Evolutionary conservation across 2,888 invertebrate species (phyloP).

Genomic region (Neocrepidodera transversa): DNA sequence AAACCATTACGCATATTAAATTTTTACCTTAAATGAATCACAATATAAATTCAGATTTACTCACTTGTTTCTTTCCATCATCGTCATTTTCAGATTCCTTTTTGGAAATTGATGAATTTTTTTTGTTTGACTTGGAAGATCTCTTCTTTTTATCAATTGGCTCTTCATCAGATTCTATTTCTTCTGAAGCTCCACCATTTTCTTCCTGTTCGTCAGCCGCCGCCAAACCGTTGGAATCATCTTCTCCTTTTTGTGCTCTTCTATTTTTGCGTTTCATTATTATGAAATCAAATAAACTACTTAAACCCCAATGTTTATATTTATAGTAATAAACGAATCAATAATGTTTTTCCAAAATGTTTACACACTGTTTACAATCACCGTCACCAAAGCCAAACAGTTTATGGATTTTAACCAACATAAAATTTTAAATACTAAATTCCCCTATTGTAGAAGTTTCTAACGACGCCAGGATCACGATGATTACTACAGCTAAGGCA

Average conservation of each 20-base stretch:
- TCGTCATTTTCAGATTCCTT: slow-evolving; percentile 27
- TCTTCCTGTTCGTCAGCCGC: slow-evolving; percentile 36
- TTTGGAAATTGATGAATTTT: slow-evolving; percentile 34
- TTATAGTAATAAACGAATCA: background rate
- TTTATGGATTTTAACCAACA: slow-evolving; percentile 13
- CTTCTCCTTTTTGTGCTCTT: slow-evolving; percentile 31
- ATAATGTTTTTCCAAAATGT: background rate
- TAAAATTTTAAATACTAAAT: background rate
- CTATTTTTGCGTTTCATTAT: slow-evolving; percentile 35
- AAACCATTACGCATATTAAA: no score
- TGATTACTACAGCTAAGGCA: no score
- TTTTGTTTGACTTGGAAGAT: slow-evolving; percentile 40
- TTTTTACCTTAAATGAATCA: no score
- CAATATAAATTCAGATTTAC: no score
- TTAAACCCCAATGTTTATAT: background rate
- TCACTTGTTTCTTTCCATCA: slow-evolving; percentile 24
- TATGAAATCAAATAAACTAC: background rate
- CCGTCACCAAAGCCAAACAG: background rate
- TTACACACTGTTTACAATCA: background rate
- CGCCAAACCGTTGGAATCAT: slow-evolving; percentile 36
- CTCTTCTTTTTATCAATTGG: slow-evolving; percentile 47
- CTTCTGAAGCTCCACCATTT: slow-evolving; percentile 40
- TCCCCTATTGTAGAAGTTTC: no score
- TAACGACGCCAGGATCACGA: no score
- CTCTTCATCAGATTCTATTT: slow-evolving; percentile 41